Evolutionary conservation across 2,797 vertebrate species (phyloP), one percentile per base, ranked within the genome.

Genomic region (Schizopygopsis pylzovi): DNA sequence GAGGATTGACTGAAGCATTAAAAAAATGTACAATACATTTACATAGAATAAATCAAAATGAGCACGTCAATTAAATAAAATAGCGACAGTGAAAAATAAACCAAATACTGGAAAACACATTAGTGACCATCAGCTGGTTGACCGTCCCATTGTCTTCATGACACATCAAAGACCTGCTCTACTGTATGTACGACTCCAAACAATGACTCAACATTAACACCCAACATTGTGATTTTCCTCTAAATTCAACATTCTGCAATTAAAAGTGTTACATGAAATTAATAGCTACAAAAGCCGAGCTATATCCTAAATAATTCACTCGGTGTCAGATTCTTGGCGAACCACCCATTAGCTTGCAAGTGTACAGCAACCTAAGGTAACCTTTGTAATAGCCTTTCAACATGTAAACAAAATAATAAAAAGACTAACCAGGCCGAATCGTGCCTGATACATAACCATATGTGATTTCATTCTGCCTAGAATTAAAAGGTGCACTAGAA

Each of bases 91-190:
- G 4, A 16, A 49, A 45, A 63, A 39, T 37, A 49, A 75, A 37
- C 4, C 22, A 63, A 75, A 47, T 49, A 33, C 0, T 22, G 4
- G 25, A 28, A 45, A 82, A 33, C 67, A 70, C 63, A 22, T 47
- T 1, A 20, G n/a, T 45, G 39, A 20, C 2, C 81, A 61, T 47
- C 91, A 94, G 92, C 87, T 82, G 81, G 41, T 65, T 88, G 91
- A 94, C 91, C 91, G 93, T 93, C 92, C 92, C 92, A 93, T 93
- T 92, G 91, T 89, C 20, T 89, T 89, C 87, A 85, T 81, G 8
- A 33, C 22, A 82, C 71, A 63, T 63, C 56, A 82, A 52, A 84
- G 75, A 68, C n/a, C 78, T 77, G 67, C 70, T 82, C 12, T 16
- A 28, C n/a, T 68, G 65, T 63, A n/a, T 41, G 10, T 0, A 52